Conservation (phyloP, 2,888 invertebrate species). For the Kryphioiulus occultus region DNA sequence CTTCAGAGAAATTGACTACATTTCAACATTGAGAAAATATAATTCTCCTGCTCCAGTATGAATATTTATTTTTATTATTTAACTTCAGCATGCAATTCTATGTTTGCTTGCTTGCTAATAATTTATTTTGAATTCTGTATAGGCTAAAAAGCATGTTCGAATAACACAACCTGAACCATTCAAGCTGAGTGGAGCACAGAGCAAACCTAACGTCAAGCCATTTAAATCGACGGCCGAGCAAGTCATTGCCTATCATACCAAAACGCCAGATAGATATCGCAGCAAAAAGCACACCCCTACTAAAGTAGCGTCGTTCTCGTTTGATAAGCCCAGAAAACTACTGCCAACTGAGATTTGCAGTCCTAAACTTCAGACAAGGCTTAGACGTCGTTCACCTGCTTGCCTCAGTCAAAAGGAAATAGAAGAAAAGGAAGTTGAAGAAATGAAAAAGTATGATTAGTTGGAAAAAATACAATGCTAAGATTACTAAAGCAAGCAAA, state of each 20-base stretch:
- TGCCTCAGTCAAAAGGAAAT: conserved; percentile 70
- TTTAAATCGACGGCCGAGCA: conserved; percentile 71
- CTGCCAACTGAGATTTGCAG: background rate
- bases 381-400: conserved; percentile 67
- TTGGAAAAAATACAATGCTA: background rate
- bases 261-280: conserved; percentile 70
- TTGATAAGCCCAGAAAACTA: background rate
- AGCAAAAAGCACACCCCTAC: conserved; percentile 20
- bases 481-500: too few species aligned
- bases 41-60: background rate
- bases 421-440: conserved; percentile 71
- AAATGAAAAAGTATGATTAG: conserved; percentile 68
- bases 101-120: background rate
- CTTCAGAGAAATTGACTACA: background rate
- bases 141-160: background rate
- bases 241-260: conserved; percentile 68
- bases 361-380: conserved; percentile 63
- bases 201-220: conserved; percentile 53
- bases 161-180: conserved; percentile 46
- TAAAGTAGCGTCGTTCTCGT: background rate
- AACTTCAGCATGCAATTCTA: background rate
- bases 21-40: background rate
- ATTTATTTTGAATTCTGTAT: background rate
- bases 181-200: background rate
- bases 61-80: background rate